Evolutionary conservation across 2,888 invertebrate genomes (phyloP), one percentile per base, ranked within the genome.

Genomic region (Peribatodes rhomboidaria): DNA sequence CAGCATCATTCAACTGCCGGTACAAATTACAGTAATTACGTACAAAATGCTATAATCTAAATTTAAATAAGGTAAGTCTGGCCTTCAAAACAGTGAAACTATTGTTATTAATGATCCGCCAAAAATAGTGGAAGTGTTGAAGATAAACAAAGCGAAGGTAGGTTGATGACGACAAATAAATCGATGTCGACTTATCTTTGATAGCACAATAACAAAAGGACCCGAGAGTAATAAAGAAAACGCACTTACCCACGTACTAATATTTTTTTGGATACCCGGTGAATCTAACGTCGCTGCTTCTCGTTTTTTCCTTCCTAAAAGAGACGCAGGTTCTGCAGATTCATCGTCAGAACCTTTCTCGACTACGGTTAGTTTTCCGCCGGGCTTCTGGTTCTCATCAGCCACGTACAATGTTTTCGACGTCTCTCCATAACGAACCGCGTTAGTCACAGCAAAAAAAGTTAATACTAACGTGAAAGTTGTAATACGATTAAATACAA

Each of bases 211-310:
- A 58, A 59, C 49, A 56, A 55, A 41, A 14, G 39, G 13, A 9
- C 75, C 71, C 13, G 22, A 49, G 18, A n/a, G 13, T 27, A 31
- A 16, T 11, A 37, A 14, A 31, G 22, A 11, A 37, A 14, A 27
- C 18, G 27, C 57, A 65, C 65, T 88, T 90, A 94, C 93, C 93
- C 92, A 92, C 81, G 92, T 91, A 85, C 88, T 93, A 68, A 91
- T 89, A 76, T 92, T 92, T 83, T 86, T 89, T 74, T 82, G 78
- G 61, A 82, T 71, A 42, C 77, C 75, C 61, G 88, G 82, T 68
- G 86, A 74, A 67, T 87, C 79, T 69, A 87, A 71, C 46, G 84
- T 76, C 41, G 86, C 72, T 58, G 86, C 86, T 82, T 90, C 88
- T 49, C 93, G 89, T 85, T 90, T 91, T 78, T 80, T 81, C 74